Evolutionary conservation across 2,113 vertebrate species (phyloP).

Genomic region (Hippoglossus stenolepis): DNA sequence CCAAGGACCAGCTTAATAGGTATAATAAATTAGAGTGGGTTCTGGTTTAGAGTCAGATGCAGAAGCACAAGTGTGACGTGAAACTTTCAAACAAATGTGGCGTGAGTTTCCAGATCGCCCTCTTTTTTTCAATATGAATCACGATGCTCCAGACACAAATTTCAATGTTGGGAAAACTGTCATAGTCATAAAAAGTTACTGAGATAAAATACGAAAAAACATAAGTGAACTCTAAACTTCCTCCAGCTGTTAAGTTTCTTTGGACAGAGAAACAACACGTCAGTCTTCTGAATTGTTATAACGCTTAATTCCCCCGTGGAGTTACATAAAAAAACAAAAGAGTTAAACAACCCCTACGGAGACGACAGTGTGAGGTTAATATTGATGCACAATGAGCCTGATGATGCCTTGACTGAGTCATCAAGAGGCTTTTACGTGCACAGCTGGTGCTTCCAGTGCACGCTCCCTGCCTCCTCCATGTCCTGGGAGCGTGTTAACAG

Average conservation of each 20-base stretch:
- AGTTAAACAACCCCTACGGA: slow-evolving; percentile 20
- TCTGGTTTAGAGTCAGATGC: neutral
- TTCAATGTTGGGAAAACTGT: neutral
- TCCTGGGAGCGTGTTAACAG: slow-evolving; percentile 54
- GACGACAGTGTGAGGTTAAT: slow-evolving; percentile 41
- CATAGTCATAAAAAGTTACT: neutral
- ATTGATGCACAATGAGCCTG: slow-evolving; percentile 59
- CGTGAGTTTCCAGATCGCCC: too few relatives aligned
- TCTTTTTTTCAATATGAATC: too few relatives aligned
- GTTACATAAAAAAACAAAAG: slow-evolving; percentile 9
- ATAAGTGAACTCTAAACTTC: too few relatives aligned
- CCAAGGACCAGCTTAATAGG: neutral
- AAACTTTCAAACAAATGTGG: neutral
- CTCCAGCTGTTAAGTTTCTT: neutral
- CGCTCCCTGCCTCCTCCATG: slow-evolving; percentile 21
- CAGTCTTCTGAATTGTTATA: slow-evolving; percentile 4
- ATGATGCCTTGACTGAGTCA: slow-evolving; percentile 70
- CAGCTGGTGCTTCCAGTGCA: slow-evolving; percentile 52
- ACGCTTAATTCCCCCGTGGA: slow-evolving; percentile 27
- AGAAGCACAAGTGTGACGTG: neutral
- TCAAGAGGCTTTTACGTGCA: slow-evolving; percentile 55
- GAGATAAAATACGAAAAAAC: too few relatives aligned
- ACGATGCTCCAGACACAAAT: too few relatives aligned
- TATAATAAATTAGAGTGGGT: neutral
- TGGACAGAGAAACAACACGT: neutral